Evolutionary conservation across 2,888 invertebrate genomes (phyloP).

Genomic region (Cylindroiulus punctatus): DNA sequence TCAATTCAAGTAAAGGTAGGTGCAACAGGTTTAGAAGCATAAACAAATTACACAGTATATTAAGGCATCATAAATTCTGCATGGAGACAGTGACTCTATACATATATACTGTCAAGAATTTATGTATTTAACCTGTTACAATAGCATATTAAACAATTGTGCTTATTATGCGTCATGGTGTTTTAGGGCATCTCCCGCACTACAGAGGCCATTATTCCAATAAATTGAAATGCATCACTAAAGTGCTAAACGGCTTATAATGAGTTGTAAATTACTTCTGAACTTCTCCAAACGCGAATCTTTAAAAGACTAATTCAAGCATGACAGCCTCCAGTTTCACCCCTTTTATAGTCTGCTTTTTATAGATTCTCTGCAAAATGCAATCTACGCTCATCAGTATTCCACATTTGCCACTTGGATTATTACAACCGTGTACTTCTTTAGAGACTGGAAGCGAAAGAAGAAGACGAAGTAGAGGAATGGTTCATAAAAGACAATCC

Average conservation of each 20-base stretch:
- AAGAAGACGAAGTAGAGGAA: not conserved
- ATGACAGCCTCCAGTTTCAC: not conserved
- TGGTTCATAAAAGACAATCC: slow-evolving; percentile 16
- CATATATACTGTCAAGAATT: too few species aligned
- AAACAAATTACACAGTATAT: too few species aligned
- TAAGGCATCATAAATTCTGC: too few species aligned
- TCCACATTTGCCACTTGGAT: not conserved
- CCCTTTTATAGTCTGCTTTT: not conserved
- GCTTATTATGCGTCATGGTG: not conserved
- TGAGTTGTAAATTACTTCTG: not conserved
- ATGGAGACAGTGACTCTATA: too few species aligned
- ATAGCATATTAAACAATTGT: too few species aligned
- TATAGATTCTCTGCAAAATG: not conserved
- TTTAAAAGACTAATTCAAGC: not conserved
- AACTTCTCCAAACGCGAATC: not conserved
- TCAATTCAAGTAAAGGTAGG: too few species aligned
- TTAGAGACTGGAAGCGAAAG: not conserved
- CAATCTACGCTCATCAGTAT: not conserved
- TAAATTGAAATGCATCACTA: not conserved
- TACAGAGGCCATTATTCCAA: not conserved
- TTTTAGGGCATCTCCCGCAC: not conserved
- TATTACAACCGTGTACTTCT: not conserved
- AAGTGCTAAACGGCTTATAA: not conserved
- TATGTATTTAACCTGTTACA: too few species aligned
- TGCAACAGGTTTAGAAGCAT: too few species aligned